phyloP scores from a whole-genome alignment of 2,113 vertebrate species.

The Collichthys lucidus region DNA sequence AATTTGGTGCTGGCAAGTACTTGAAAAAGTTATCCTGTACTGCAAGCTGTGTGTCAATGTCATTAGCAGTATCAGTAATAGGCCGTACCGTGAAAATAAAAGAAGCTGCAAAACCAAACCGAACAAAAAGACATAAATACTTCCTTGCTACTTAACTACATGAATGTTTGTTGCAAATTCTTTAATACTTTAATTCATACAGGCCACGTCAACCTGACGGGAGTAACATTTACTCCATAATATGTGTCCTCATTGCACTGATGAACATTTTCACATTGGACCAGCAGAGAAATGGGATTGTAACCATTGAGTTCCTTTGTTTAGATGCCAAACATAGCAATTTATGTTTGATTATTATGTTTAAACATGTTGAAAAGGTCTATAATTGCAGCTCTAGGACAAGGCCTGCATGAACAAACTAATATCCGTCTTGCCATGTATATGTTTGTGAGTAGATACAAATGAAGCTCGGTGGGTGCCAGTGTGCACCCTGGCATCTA shows the following conservation, averaged over 20 bases:
- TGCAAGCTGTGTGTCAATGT: neutral
- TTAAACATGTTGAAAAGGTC: neutral
- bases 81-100: neutral
- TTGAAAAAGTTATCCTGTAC: neutral
- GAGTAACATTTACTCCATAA: neutral
- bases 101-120: neutral
- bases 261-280: neutral
- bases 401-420: slow-evolving; percentile 1
- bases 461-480: slow-evolving; percentile 20
- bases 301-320: neutral
- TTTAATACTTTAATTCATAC: too few relatives aligned
- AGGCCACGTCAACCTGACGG: too few relatives aligned
- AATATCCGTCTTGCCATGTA: neutral
- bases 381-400: neutral
- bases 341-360: neutral
- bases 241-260: neutral
- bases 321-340: neutral
- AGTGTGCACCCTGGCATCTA: slow-evolving; percentile 37
- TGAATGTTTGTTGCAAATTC: neutral
- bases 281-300: neutral
- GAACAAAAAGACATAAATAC: neutral
- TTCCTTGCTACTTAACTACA: neutral
- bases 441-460: slow-evolving; percentile 21
- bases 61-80: neutral
- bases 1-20: neutral